Evolutionary conservation across 2,797 vertebrate species (phyloP), one percentile per base, ranked within the genome.

Genomic region (Decapterus maruadsi): DNA sequence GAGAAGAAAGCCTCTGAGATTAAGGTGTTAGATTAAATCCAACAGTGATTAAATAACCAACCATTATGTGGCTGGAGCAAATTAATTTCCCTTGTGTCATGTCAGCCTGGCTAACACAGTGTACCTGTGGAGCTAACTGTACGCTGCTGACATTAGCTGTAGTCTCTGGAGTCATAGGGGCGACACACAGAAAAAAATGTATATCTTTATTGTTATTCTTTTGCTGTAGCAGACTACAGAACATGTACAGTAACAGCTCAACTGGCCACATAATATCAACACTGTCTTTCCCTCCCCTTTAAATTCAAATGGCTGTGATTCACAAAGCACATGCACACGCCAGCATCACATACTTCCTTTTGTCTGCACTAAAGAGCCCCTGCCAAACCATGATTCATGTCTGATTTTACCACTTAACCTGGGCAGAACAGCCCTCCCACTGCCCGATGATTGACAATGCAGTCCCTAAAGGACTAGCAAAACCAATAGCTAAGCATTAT

Each of bases 41-140:
- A 87, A 78, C 82, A 84, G 85, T 87, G 81, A 91, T 92, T 90
- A 91, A 90, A 90, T 89, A 92, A 91, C 74, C 79, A 77, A 79
- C 84, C 89, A 89, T 89, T 87, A 87, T 88, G 91, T 82, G 85
- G 65, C 80, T 90, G 86, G 82, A 62, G 87, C 82, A 88, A 92
- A 90, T 93, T 84, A 90, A 90, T 92, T 91, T 91, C 88, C 90
- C 88, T 76, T 34, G 90, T 83, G 89, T 85, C 86, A 70, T 87
- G 87, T 92, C 86, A 83, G 78, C 82, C 75, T 16, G 81, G 68
- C 68, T 77, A 79, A 86, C 78, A 42, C 67, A 55, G 74, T 72
- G 75, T 69, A 75, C 81, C 73, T 83, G 62, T 62, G 54, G 79
- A 78, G 81, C 75, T 79, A 42, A 82, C 46, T 72, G 64, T 56